Conservation (phyloP, 2,888 invertebrate genomes). For the Ptychoptera contaminata region DNA sequence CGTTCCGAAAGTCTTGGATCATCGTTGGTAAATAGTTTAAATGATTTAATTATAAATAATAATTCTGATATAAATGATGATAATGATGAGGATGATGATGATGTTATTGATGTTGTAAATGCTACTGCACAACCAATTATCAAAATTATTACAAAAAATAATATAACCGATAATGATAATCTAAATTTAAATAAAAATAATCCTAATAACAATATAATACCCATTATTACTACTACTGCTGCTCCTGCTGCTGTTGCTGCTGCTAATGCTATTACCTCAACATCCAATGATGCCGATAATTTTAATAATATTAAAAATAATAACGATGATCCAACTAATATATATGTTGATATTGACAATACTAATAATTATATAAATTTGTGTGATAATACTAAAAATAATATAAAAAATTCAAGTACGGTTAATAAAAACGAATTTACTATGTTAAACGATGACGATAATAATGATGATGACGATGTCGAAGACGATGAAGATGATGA, state of each 20-base stretch:
- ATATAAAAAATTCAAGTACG: slow-evolving; percentile 1
- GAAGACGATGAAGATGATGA: slow-evolving; percentile 1
- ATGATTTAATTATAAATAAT: slow-evolving; percentile 7
- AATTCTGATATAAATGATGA: neutral
- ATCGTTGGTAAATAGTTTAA: slow-evolving; percentile 29
- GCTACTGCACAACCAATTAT: neutral
- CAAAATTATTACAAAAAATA: too few species aligned
- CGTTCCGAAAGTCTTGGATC: slow-evolving; percentile 29
- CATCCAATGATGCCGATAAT: too few species aligned
- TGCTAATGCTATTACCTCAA: too few species aligned
- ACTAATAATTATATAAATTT: slow-evolving; percentile 4
- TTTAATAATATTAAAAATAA: too few species aligned
- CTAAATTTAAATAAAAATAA: too few species aligned
- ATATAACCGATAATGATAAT: too few species aligned
- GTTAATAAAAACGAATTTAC: neutral
- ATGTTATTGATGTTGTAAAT: slow-evolving; percentile 3
- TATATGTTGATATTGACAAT: slow-evolving; percentile 9
- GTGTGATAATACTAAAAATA: slow-evolving; percentile 4
- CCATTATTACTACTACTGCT: too few species aligned
- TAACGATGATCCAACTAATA: slow-evolving; percentile 3
- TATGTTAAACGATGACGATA: slow-evolving; percentile 1
- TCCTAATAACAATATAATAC: neutral
- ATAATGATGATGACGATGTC: neutral
- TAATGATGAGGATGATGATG: neutral
- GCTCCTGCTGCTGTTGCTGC: too few species aligned